A percentile compares a stretch with the other conserved stretches of the same genome.
phyloP scores from a whole-genome alignment of 1,140 invertebrate species.

The Lepidurus arcticus region DNA sequence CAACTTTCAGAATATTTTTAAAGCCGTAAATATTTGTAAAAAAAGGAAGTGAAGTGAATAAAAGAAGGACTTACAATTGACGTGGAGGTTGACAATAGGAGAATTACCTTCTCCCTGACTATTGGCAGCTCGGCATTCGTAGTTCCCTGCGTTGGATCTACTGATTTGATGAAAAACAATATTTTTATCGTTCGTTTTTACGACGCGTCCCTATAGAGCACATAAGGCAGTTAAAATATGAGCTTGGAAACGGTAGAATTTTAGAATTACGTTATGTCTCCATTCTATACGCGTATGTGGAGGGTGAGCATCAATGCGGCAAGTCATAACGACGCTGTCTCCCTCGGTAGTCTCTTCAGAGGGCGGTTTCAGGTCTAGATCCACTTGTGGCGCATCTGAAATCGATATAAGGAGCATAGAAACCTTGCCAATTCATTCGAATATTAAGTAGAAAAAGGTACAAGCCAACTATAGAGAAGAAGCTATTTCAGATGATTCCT shows the following conservation, averaged over 20 bases:
- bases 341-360: not conserved
- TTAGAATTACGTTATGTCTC: slow-evolving; percentile 10
- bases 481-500: no score
- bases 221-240: not conserved
- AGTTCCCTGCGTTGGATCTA: not conserved
- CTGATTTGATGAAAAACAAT: slow-evolving; percentile 4
- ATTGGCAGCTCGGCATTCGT: slow-evolving; percentile 8
- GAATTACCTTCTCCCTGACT: not conserved
- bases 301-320: slow-evolving; percentile 20
- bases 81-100: not conserved
- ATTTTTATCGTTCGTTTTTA: slow-evolving; percentile 20
- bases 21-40: not conserved
- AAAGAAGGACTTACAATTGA: not conserved
- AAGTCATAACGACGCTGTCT: slow-evolving; percentile 14
- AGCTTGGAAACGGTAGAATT: not conserved
- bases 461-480: no score
- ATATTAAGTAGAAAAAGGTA: not conserved
- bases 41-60: not conserved
- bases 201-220: not conserved
- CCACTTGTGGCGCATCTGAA: slow-evolving; percentile 20
- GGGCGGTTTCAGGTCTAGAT: not conserved
- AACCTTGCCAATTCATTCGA: not conserved
- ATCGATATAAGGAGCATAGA: slow-evolving; percentile 7
- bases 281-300: slow-evolving; percentile 6
- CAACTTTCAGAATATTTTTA: not conserved